These are phyloP conservation scores for Coenobita brevimanus DNA, from an alignment of 1,140 invertebrate genomes.

Conservation along the genomic window DNA sequence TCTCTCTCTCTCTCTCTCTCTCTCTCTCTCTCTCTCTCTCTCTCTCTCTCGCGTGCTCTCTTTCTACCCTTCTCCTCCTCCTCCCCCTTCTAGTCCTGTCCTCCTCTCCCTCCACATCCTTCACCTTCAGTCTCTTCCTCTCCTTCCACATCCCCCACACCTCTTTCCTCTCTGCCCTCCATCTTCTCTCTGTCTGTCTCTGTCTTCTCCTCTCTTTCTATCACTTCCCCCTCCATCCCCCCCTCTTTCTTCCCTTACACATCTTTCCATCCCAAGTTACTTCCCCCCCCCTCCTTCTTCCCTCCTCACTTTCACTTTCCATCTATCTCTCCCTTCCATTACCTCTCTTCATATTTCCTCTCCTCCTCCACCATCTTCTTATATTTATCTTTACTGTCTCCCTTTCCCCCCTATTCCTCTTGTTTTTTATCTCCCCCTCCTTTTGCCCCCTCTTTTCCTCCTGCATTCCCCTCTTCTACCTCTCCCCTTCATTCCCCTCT, in stretches of 20 bases:
- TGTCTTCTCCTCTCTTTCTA: neutral
- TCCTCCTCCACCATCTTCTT: neutral
- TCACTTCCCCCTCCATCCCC: neutral
- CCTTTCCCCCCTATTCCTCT: conserved; percentile 2
- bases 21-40: neutral
- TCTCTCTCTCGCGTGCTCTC: neutral
- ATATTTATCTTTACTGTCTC: neutral
- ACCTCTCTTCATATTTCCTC: neutral
- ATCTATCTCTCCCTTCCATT: neutral
- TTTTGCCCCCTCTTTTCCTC: neutral
- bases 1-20: neutral
- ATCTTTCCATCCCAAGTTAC: no score
- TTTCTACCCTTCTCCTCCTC: neutral
- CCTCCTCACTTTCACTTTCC: conserved; percentile 5
- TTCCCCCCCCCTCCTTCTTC: conserved; percentile 2
- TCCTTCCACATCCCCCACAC: neutral
- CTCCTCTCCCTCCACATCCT: neutral
- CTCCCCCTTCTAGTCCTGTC: neutral
- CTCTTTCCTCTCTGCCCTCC: neutral
- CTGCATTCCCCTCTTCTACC: neutral
- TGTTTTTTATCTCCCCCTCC: conserved; percentile 8
- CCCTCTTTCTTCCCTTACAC: no score
- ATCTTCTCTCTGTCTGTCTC: neutral
- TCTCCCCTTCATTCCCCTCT: neutral
- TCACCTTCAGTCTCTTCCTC: conserved; percentile 13